Conservation (phyloP, 2,113 vertebrate genomes). For the Limnothrissa miodon region DNA sequence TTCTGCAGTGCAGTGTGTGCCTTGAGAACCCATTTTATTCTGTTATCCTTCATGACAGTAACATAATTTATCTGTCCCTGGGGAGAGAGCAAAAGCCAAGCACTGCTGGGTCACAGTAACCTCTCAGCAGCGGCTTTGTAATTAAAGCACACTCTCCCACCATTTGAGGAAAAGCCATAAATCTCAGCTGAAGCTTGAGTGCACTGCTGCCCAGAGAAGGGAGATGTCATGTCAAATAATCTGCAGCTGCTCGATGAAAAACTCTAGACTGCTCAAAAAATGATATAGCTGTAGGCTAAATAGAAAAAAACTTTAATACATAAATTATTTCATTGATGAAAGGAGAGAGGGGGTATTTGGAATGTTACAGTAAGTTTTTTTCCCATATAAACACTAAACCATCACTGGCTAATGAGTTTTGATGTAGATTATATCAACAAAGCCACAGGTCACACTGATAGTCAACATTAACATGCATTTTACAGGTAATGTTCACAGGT, state of each 20-base stretch:
- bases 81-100: conserved; percentile 32
- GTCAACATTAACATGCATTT: no score
- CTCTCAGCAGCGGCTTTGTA: conserved; percentile 51
- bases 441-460: not conserved
- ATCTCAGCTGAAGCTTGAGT: conserved; percentile 41
- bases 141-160: conserved; percentile 64
- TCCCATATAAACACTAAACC: not conserved
- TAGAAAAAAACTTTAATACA: not conserved
- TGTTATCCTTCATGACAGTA: conserved; percentile 53
- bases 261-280: not conserved
- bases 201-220: not conserved
- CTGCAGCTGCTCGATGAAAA: not conserved
- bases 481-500: no score
- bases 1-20: conserved; percentile 41
- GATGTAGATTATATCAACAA: not conserved
- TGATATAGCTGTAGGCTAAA: not conserved
- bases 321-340: not conserved
- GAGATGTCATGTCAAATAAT: conserved; percentile 1
- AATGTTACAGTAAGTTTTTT: not conserved
- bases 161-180: conserved; percentile 54
- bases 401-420: not conserved
- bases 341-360: not conserved
- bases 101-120: conserved; percentile 71
- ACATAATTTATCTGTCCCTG: conserved; percentile 60
- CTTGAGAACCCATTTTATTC: conserved; percentile 45